These are phyloP conservation scores for Philhelius pedissequus DNA, from an alignment of 2,888 invertebrate genomes.

Conservation along the genomic window DNA sequence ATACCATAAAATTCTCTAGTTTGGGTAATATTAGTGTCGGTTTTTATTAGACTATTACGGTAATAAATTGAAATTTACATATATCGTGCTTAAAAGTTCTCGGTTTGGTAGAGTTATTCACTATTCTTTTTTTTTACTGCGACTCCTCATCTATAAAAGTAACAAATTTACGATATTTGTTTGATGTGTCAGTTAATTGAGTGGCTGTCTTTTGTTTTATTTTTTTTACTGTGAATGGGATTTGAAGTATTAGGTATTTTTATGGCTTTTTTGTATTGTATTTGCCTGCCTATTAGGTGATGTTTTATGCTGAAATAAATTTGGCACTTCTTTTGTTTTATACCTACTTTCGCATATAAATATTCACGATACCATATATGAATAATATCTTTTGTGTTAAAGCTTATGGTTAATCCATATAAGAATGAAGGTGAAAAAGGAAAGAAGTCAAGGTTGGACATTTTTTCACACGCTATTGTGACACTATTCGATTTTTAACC, in stretches of 20 bases:
- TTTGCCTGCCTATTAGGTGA: background rate
- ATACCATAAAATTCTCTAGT: constrained; percentile 15
- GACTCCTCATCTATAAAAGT: background rate
- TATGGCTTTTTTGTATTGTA: background rate
- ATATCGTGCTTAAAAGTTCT: constrained; percentile 24
- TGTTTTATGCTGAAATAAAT: background rate
- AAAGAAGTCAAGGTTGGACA: background rate
- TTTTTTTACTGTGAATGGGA: background rate
- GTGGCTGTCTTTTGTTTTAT: background rate
- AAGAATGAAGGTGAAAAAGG: background rate
- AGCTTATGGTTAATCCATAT: background rate
- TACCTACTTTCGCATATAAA: background rate
- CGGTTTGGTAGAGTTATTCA: background rate
- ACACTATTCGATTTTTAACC: background rate
- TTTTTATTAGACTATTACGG: background rate
- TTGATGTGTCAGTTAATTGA: background rate
- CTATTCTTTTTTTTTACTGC: constrained; percentile 12
- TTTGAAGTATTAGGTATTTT: background rate
- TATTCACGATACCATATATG: background rate
- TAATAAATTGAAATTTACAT: constrained; percentile 37
- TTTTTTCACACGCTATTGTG: background rate
- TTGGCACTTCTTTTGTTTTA: constrained; percentile 8
- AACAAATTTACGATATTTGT: constrained; percentile 8
- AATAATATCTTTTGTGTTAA: background rate
- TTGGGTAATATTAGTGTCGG: background rate